Evolutionary conservation across 1,140 invertebrate genomes (phyloP), one percentile per base, ranked within the genome.

Genomic region (Zaprionus inermis): DNA sequence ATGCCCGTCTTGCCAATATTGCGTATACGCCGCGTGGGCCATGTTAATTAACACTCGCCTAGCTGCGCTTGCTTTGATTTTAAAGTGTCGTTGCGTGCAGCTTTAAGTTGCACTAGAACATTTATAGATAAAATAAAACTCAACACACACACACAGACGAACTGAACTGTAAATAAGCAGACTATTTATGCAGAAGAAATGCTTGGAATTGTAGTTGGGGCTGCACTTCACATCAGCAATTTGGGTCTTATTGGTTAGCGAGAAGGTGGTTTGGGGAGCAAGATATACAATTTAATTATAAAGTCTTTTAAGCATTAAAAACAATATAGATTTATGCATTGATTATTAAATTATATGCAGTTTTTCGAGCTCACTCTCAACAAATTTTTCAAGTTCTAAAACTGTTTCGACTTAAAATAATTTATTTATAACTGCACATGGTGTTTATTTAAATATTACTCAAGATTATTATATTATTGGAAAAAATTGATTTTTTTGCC

Each of bases 161-260:
- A 65, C 22, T 60, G 67, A 61, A 73, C 56, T 69, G 74, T 72
- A 81, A 78, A 81, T 69, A 81, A 75, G 58, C 60, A 41, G 64
- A 63, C 52, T 70, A 81, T 81, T 81, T 81, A 81, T 78, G 79
- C 68, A 73, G 73, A 81, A 73, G 44, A 69, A 78, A 81, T 81
- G 64, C 55, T 32, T 11, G 12, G 34, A 64, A 73, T 73, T 67
- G 58, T 76, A 36, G 34, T 36, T 20, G 38, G 9, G 11, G n/a
- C n/a, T 34, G n/a, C 67, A 28, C 67, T 72, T 66, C 41, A 34
- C 24, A 56, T 22, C 32, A 44, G 34, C n/a, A n/a, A n/a, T 14
- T 22, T 5, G 11, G 56, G 11, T 57, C 16, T n/a, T 12, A 52
- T 55, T 24, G 22, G 52, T 20, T 64, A 4, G 18, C 12, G 3